phyloP scores from a whole-genome alignment of 2,888 invertebrate genomes.

The Clostera curtula region DNA sequence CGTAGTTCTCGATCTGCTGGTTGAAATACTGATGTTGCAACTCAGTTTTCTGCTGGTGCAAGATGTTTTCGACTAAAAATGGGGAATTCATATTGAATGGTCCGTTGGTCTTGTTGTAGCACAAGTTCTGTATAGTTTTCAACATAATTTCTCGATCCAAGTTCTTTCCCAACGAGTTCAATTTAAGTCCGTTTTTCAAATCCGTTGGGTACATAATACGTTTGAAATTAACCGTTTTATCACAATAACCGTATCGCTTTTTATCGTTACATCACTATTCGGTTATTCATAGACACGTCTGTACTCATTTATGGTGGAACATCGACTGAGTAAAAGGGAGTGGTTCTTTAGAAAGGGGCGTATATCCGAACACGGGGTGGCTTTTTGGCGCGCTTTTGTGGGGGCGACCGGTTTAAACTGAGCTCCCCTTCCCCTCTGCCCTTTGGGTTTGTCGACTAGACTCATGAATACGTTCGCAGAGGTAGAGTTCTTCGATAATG shows the following conservation, averaged over 20 bases:
- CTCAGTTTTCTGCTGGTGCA: constrained; percentile 72
- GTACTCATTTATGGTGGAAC: constrained; percentile 23
- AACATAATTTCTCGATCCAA: constrained; percentile 66
- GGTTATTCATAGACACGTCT: constrained; percentile 23
- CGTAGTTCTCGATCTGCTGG: constrained; percentile 63
- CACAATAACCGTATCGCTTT: constrained; percentile 7
- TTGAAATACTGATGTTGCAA: constrained; percentile 72
- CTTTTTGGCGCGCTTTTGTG: constrained; percentile 61
- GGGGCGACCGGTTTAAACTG: constrained; percentile 30
- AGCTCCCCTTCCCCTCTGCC: constrained; percentile 26
- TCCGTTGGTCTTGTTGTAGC: constrained; percentile 45
- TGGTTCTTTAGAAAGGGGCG: constrained; percentile 59
- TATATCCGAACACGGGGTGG: constrained; percentile 47
- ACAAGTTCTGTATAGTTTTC: constrained; percentile 64
- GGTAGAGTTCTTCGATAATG: constrained; percentile 26
- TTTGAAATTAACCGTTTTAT: constrained; percentile 24
- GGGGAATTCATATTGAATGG: constrained; percentile 74
- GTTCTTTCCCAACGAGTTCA: constrained; percentile 50
- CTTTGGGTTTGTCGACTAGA: constrained; percentile 5
- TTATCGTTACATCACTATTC: constrained; percentile 10
- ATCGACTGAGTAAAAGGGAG: constrained; percentile 55
- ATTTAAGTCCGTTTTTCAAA: constrained; percentile 60
- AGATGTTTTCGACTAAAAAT: constrained; percentile 76
- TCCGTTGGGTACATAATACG: constrained; percentile 66
- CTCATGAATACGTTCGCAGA: constrained; percentile 1